Base-by-base conservation (phyloP, 2,797 vertebrate species). In the Muraenolepis orangiensis region DNA sequence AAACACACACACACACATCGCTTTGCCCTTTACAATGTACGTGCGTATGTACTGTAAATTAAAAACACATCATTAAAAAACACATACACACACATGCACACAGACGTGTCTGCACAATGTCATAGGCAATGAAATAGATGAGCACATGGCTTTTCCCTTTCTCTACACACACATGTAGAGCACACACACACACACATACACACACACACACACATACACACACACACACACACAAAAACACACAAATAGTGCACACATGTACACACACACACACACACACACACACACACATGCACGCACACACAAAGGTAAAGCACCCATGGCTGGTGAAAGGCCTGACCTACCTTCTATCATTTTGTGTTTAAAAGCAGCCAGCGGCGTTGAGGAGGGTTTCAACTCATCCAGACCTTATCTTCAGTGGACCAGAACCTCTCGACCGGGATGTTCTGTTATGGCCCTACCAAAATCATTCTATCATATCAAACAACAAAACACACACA, bases 311-410 rank as follows among this genome's bases (percentile, higher is more conserved):
- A 79, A 78, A 78, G 81, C 76, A 81, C 73, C 75, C 57, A 26
- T 64, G 57, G 6, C 26, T 4, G 78, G 70, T 83, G 84, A 87
- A 78, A 76, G 80, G 75, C 78, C 87, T 89, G 87, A 89, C 87
- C 87, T 90, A 87, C 85, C 89, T 89, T 76, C 72, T 72, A 85
- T 86, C 87, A 89, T 81, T 89, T 81, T 81, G 79, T 79, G 76
- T 87, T 88, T 87, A 81, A 89, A 83, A 89, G 85, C 83, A 75
- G 77, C 83, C 64, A 14, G 5, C 0, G 6, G 64, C 10, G 5
- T 6, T 75, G 79, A 84, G 78, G 74, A 80, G 78, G 80, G 75
- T 82, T 84, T 83, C 74, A 40, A 28, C 26, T 32, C 20, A 20
- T 26, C 32, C 71, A 12, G 3, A 72, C 69, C 68, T 80, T 18